A percentile compares a stretch with the other conserved stretches of the same genome.
phyloP scores from a whole-genome alignment of 1,140 invertebrate genomes.

The Sarcophaga peregrina region DNA sequence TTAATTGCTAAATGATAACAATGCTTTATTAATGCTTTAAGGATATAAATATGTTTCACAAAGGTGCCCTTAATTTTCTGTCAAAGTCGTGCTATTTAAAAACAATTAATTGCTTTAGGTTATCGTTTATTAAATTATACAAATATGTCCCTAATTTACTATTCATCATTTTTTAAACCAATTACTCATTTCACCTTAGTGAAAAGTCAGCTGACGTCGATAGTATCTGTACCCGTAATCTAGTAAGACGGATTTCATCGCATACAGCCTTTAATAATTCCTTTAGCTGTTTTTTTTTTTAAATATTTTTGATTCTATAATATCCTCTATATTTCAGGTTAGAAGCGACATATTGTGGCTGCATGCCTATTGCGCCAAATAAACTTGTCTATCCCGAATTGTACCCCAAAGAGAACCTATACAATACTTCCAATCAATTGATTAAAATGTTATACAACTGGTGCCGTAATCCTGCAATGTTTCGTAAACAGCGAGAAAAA shows the following conservation, averaged over 20 bases:
- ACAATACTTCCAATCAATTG: constrained; percentile 70
- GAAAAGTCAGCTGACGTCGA: no score
- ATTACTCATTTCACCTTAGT: not conserved
- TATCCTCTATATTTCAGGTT: constrained; percentile 68
- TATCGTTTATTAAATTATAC: no score
- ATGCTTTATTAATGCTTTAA: no score
- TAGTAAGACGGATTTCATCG: no score
- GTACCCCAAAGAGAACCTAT: constrained; percentile 74
- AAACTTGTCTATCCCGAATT: constrained; percentile 80
- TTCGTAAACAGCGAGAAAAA: constrained; percentile 59
- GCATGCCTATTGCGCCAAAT: constrained; percentile 78
- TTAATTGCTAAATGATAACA: no score
- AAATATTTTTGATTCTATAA: not conserved
- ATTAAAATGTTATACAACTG: constrained; percentile 69
- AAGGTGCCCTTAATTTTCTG: no score
- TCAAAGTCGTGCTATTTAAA: no score
- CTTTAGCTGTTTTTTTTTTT: no score
- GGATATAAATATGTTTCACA: no score
- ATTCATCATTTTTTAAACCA: not conserved
- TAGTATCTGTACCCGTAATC: not conserved
- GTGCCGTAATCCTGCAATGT: constrained; percentile 64
- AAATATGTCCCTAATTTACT: no score
- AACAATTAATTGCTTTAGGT: no score
- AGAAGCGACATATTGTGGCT: constrained; percentile 76
- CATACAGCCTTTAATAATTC: no score